Percentiles rank a stretch among this genome's conserved stretches.
These are phyloP conservation scores for Paracentrotus lividus DNA, from an alignment of 53 echinoderm and acorn worm species.

Conservation along the genomic window DNA sequence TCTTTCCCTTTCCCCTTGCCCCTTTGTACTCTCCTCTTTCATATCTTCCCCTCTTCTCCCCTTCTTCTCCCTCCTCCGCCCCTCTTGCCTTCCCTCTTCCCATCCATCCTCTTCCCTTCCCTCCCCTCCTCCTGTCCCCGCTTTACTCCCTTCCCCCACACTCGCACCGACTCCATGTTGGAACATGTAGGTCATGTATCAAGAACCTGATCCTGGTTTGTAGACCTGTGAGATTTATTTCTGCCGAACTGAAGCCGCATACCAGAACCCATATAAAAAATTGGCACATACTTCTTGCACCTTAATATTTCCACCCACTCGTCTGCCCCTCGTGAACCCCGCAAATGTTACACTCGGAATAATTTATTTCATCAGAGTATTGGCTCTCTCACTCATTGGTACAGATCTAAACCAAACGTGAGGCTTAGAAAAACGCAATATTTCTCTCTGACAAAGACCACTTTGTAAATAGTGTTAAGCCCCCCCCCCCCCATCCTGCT, in stretches of 20 bases:
- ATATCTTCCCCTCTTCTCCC: not conserved
- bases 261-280: slow-evolving; percentile 3
- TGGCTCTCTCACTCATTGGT: not conserved
- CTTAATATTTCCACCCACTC: slow-evolving; percentile 39
- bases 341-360: slow-evolving; percentile 50
- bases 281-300: slow-evolving; percentile 3
- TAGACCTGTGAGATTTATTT: slow-evolving; percentile 47
- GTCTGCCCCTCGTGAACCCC: slow-evolving; percentile 21
- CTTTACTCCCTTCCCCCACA: not conserved
- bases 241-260: slow-evolving; percentile 40
- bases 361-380: slow-evolving; percentile 10
- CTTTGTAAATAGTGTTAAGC: slow-evolving; percentile 12
- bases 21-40: no score
- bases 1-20: no score
- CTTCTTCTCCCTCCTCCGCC: not conserved
- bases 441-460: not conserved
- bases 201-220: slow-evolving; percentile 7
- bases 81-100: not conserved
- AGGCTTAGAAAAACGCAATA: not conserved
- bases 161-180: not conserved
- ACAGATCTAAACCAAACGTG: not conserved
- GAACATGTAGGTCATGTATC: slow-evolving; percentile 44
- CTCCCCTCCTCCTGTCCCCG: not conserved
- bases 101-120: not conserved
- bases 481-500: not conserved